Percentiles rank a stretch among this genome's conserved stretches.
Conservation (phyloP, 1,140 invertebrate genomes). For the Pachyrhynchus sulphureomaculatus region DNA sequence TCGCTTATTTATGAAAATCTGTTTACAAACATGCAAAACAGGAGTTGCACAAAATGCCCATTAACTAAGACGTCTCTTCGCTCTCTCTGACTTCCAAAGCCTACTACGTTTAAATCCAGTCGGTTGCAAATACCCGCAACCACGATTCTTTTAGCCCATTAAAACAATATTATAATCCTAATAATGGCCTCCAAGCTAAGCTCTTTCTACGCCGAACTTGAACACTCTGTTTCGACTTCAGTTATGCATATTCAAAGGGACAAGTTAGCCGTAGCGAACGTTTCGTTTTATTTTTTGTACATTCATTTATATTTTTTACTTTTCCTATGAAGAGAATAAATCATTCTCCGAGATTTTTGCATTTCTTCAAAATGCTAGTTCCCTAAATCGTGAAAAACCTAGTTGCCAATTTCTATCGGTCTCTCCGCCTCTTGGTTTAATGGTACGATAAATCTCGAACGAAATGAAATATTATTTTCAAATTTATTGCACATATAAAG, state of each 20-base stretch:
- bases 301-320: too few relatives aligned
- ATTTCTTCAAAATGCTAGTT: too few relatives aligned
- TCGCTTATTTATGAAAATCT: slow-evolving; percentile 24
- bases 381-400: too few relatives aligned
- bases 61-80: slow-evolving; percentile 18
- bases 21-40: slow-evolving; percentile 20
- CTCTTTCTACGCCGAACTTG: slow-evolving; percentile 12
- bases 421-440: too few relatives aligned
- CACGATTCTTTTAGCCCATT: slow-evolving; percentile 26
- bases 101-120: slow-evolving; percentile 16
- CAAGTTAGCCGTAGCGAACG: slow-evolving; percentile 11
- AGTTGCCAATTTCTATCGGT: too few relatives aligned
- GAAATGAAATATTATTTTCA: too few relatives aligned
- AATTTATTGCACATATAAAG: too few relatives aligned
- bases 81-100: slow-evolving; percentile 11
- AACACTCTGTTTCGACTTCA: slow-evolving; percentile 12
- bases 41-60: slow-evolving; percentile 13
- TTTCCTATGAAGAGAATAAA: too few relatives aligned
- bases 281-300: too few relatives aligned
- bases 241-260: slow-evolving; percentile 28
- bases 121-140: slow-evolving; percentile 10
- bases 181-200: slow-evolving; percentile 23
- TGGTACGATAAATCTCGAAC: too few relatives aligned
- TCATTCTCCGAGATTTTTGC: too few relatives aligned
- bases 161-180: slow-evolving; percentile 30